Evolutionary conservation across 2,797 vertebrate species (phyloP), one percentile per base, ranked within the genome.

Genomic region (Eospalax fontanierii): DNA sequence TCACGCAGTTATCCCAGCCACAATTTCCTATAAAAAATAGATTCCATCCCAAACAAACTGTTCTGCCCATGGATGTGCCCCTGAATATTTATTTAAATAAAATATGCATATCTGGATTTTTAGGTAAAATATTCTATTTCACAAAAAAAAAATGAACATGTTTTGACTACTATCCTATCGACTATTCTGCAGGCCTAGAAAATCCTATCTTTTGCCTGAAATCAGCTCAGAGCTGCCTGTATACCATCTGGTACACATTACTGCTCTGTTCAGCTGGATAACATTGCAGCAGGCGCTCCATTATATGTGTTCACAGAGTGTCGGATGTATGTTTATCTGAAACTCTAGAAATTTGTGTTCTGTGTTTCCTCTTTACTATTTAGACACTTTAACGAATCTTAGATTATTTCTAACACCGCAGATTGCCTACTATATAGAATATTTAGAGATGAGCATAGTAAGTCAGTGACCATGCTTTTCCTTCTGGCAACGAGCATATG

Each of bases 81-180:
- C 2, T 86, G 26, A 82, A 43, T 91, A 9, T 50, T 89, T 79
- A 75, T 15, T 71, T n/a, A 46, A 93, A 66, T 38, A 70, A 87
- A 1, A 66, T 68, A 61, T 63, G 24, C 4, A 38, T 28, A 78
- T 50, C 21, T 86, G 30, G 1, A 83, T 79, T 78, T 90, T 54
- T 85, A n/a, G 65, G 61, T 38, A 74, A 40, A 89, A 93, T 84
- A 12, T 63, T 46, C 28, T 83, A 71, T 46, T 95, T 75, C 66
- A 70, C 18, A 46, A 33, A 94, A 50, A 90, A 65, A 22, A 65
- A 78, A 80, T 85, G 10, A 87, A 90, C 76, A n/a, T 66, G 1
- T 74, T 76, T 87, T 76, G 83, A 46, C 68, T 40, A 30, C 46
- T 87, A 50, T 90, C 50, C 46, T 33, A 38, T 70, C 15, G 66